phyloP scores from a whole-genome alignment of 2,113 vertebrate genomes.

The Martes martes region DNA sequence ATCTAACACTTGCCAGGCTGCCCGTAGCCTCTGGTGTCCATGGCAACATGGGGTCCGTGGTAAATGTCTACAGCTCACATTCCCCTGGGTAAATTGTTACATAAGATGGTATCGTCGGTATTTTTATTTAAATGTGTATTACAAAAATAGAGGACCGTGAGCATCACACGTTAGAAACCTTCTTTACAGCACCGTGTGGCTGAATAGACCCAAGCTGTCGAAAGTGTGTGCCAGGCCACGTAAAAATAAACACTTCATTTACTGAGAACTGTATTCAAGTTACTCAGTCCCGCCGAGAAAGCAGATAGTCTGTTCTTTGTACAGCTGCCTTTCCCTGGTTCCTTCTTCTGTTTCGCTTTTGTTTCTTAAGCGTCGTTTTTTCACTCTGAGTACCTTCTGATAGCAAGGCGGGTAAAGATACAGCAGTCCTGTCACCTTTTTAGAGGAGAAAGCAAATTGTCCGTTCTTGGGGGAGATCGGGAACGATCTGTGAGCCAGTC shows the following conservation, averaged over 20 bases:
- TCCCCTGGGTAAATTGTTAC: not conserved
- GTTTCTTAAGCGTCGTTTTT: conserved; percentile 54
- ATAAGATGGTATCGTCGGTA: not conserved
- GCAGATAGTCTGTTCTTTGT: conserved; percentile 1
- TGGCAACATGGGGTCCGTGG: not conserved
- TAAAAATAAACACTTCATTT: not conserved
- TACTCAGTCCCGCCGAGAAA: not conserved
- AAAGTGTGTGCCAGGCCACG: not conserved
- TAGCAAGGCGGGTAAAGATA: conserved; percentile 47
- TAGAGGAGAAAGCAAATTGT: not conserved
- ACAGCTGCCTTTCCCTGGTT: not conserved
- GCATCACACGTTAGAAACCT: not conserved
- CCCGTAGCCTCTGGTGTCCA: not conserved
- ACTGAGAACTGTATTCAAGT: conserved; percentile 17
- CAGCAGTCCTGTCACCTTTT: conserved; percentile 40
- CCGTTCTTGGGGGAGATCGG: conserved; percentile 4
- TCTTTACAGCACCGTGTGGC: not conserved
- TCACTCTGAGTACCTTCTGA: conserved; percentile 2
- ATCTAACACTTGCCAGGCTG: not conserved
- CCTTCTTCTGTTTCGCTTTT: not conserved
- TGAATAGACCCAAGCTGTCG: not conserved
- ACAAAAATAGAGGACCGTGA: not conserved
- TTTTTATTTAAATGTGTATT: not conserved
- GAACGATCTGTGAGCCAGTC: not conserved
- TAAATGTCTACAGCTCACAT: not conserved